These are phyloP conservation scores for Lysandra bellargus DNA, from an alignment of 2,888 invertebrate genomes.

Conservation along the genomic window DNA sequence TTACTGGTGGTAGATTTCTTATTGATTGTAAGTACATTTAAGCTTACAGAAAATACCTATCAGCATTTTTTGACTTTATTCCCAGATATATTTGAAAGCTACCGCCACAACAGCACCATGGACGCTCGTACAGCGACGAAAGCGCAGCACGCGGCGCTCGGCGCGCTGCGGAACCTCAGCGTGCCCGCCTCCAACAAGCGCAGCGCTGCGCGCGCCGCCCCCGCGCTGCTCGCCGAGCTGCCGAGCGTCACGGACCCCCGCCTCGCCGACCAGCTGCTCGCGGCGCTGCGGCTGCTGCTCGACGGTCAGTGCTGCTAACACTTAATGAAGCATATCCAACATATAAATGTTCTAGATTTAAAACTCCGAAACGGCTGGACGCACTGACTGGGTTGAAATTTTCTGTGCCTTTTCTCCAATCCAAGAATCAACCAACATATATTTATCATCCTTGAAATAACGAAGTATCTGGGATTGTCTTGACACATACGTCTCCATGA, in stretches of 20 bases:
- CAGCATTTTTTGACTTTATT: conserved; percentile 1
- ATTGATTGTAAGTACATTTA: too few species aligned
- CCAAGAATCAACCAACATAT: too few species aligned
- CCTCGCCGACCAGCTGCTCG: conserved; percentile 92
- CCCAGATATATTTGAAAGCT: conserved; percentile 64
- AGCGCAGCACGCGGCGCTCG: conserved; percentile 86
- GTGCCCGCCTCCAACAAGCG: conserved; percentile 88
- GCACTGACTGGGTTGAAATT: too few species aligned
- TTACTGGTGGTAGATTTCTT: too few species aligned
- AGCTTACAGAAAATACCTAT: too few species aligned
- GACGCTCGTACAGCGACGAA: conserved; percentile 53
- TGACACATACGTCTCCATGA: too few species aligned
- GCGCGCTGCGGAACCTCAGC: conserved; percentile 88
- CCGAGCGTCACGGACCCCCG: conserved; percentile 86
- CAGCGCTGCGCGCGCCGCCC: conserved; percentile 79
- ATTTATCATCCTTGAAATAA: too few species aligned
- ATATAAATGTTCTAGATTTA: too few species aligned
- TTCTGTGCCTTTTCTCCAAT: too few species aligned
- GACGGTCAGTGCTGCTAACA: conserved; percentile 76
- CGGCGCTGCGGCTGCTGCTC: conserved; percentile 91
- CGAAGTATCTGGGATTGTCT: too few species aligned
- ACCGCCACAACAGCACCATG: conserved; percentile 51
- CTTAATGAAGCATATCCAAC: too few species aligned
- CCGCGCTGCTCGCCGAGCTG: conserved; percentile 83
- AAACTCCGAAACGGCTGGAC: too few species aligned